Evolutionary conservation across 2,888 invertebrate species (phyloP).

Genomic region (Zootermopsis nevadensis): DNA sequence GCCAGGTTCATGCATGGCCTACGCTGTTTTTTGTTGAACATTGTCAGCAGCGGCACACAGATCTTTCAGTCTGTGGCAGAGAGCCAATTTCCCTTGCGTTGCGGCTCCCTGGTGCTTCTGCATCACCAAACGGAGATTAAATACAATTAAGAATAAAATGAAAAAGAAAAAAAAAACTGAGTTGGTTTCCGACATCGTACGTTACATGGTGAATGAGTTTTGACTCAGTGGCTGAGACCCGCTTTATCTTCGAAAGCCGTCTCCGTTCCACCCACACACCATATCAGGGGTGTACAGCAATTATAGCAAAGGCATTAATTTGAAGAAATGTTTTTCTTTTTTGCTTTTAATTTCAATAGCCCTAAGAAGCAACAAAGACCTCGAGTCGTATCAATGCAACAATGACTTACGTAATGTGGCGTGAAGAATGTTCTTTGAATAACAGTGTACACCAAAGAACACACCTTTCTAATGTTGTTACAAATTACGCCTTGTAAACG

Average conservation of each 20-base stretch:
- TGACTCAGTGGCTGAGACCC: background rate
- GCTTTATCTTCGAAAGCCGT: background rate
- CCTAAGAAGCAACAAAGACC: too few relatives aligned
- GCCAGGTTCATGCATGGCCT: background rate
- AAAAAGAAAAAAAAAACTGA: conserved; percentile 7
- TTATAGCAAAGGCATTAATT: too few relatives aligned
- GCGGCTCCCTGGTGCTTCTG: background rate
- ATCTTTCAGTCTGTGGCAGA: background rate
- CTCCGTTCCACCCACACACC: background rate
- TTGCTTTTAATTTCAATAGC: too few relatives aligned
- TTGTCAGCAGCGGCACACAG: background rate
- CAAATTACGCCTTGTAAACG: too few relatives aligned
- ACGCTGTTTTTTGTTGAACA: background rate
- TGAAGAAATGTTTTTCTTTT: too few relatives aligned
- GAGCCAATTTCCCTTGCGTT: background rate
- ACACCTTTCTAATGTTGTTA: too few relatives aligned
- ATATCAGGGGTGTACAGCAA: background rate
- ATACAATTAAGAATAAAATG: background rate
- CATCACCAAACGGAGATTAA: background rate
- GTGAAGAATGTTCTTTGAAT: too few relatives aligned
- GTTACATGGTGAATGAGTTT: background rate
- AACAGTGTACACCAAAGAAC: too few relatives aligned
- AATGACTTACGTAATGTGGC: too few relatives aligned
- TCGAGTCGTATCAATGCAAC: too few relatives aligned
- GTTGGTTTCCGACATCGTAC: background rate